Percentiles rank a stretch among this genome's conserved stretches.
Conservation (phyloP, 2,113 vertebrate genomes). For the Eonycteris spelaea region DNA sequence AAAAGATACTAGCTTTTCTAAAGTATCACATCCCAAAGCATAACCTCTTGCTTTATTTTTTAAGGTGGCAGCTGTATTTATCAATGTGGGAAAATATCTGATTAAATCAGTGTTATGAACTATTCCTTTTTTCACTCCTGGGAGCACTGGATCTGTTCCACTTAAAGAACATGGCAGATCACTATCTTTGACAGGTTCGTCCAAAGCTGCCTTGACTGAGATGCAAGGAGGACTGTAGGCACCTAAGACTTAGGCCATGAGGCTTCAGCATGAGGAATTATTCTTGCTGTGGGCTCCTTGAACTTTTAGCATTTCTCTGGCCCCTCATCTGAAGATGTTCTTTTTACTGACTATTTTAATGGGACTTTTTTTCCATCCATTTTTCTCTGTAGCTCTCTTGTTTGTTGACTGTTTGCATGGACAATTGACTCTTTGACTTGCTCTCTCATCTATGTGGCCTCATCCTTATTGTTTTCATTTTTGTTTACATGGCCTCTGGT, state of each 20-base stretch:
- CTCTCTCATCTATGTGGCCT: background rate
- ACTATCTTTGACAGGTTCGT: background rate
- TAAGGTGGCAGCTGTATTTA: background rate
- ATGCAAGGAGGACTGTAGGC: background rate
- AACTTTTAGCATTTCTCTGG: background rate
- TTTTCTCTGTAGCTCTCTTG: background rate
- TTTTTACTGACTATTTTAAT: background rate
- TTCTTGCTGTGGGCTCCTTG: background rate
- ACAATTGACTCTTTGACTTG: background rate
- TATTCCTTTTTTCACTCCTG: background rate
- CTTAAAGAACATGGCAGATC: background rate
- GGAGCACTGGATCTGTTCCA: background rate
- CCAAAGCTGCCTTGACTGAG: background rate
- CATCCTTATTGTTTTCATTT: background rate
- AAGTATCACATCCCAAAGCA: background rate
- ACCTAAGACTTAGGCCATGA: background rate
- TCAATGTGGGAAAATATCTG: background rate
- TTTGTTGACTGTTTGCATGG: background rate
- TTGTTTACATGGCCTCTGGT: background rate
- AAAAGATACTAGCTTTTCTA: background rate
- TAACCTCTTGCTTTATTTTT: background rate
- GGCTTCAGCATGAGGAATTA: background rate
- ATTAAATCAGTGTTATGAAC: background rate
- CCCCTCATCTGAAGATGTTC: background rate
- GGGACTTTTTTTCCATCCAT: background rate